A percentile compares a stretch with the other conserved stretches of the same genome.
phyloP scores from a whole-genome alignment of 1,140 invertebrate species.

The Bicyclus anynana region DNA sequence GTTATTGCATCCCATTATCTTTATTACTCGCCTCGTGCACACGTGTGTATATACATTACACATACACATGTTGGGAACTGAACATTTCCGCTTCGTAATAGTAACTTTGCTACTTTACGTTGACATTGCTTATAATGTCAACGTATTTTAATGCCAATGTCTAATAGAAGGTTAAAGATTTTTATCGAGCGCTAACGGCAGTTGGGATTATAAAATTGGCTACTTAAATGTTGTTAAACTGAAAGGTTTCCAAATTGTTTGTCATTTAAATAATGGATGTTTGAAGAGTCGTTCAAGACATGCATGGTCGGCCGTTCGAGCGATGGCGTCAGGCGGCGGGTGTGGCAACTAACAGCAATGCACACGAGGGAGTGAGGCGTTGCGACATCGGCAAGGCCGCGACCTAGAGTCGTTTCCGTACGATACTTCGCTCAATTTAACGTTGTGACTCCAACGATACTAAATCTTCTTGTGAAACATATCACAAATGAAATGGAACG shows the following conservation, averaged over 20 bases:
- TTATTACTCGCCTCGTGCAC: conserved; percentile 9
- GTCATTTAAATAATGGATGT: background rate
- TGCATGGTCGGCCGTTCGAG: background rate
- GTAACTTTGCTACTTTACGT: background rate
- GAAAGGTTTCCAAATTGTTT: background rate
- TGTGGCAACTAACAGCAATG: conserved; percentile 30
- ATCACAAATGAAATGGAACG: conserved; percentile 9
- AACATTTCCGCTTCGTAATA: conserved; percentile 13
- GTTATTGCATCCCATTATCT: conserved; percentile 6
- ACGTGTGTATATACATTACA: conserved; percentile 1
- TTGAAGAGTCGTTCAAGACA: background rate
- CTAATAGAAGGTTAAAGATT: conserved; percentile 1
- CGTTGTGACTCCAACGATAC: conserved; percentile 10
- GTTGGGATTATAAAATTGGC: background rate
- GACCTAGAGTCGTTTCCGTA: conserved; percentile 67
- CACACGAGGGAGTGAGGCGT: conserved; percentile 34
- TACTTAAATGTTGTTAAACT: background rate
- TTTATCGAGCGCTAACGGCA: background rate
- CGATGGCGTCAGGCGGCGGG: conserved; percentile 20
- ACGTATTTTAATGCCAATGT: conserved; percentile 21
- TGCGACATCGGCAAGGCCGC: conserved; percentile 54
- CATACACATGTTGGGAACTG: conserved; percentile 1
- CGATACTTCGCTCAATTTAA: conserved; percentile 31
- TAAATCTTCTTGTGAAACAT: conserved; percentile 6
- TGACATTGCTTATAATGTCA: conserved; percentile 23